phyloP scores from a whole-genome alignment of 2,113 vertebrate genomes.

The Empidonax traillii region DNA sequence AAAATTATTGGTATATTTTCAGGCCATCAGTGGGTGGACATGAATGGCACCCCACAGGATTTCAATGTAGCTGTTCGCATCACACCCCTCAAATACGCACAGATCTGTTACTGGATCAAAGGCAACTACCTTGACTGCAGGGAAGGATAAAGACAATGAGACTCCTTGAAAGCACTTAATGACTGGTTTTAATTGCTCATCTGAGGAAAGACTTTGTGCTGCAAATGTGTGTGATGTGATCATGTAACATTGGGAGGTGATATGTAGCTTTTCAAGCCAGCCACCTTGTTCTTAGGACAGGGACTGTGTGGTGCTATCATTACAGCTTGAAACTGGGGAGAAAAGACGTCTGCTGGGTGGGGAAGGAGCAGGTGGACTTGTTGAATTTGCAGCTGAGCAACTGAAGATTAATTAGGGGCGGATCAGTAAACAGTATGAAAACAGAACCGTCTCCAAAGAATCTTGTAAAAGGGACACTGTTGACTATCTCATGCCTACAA shows the following conservation, averaged over 20 bases:
- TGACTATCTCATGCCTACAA: slow-evolving; percentile 50
- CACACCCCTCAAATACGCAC: slow-evolving; percentile 96
- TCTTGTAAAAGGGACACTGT: slow-evolving; percentile 54
- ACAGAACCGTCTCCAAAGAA: slow-evolving; percentile 52
- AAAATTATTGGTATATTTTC: slow-evolving; percentile 98
- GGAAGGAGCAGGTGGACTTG: slow-evolving; percentile 49
- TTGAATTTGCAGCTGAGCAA: slow-evolving; percentile 45
- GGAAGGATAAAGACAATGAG: slow-evolving; percentile 79
- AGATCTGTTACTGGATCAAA: slow-evolving; percentile 99
- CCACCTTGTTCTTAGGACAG: slow-evolving; percentile 24
- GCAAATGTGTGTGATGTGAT: neutral
- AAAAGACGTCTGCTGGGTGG: neutral
- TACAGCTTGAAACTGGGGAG: neutral
- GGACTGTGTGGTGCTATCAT: slow-evolving; percentile 13
- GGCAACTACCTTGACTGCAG: slow-evolving; percentile 95
- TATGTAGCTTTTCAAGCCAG: slow-evolving; percentile 22
- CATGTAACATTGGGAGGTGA: neutral
- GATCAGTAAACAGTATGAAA: slow-evolving; percentile 48
- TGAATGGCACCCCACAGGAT: slow-evolving; percentile 87
- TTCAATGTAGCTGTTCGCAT: slow-evolving; percentile 96
- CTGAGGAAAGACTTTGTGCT: slow-evolving; percentile 48
- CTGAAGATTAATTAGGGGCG: slow-evolving; percentile 52
- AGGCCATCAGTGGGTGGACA: slow-evolving; percentile 96
- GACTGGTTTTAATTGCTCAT: slow-evolving; percentile 40
- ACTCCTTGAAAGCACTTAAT: slow-evolving; percentile 41